phyloP scores from a whole-genome alignment of 2,888 invertebrate species.

The Drosophila niveifrons region DNA sequence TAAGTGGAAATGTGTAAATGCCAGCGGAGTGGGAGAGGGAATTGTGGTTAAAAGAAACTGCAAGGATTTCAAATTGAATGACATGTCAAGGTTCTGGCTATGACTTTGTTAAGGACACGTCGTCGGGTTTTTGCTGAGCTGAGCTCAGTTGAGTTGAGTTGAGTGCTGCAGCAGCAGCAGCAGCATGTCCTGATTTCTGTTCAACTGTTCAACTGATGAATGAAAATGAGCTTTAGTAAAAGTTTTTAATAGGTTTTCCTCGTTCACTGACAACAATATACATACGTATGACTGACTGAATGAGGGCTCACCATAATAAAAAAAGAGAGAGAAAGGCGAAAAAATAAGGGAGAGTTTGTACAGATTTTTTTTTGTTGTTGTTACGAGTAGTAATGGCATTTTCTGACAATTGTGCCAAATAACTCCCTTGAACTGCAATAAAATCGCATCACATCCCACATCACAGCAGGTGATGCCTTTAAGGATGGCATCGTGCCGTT shows the following conservation, averaged over 20 bases:
- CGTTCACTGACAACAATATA: slow-evolving; percentile 13
- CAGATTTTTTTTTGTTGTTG: slow-evolving; percentile 26
- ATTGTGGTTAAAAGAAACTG: slow-evolving; percentile 40
- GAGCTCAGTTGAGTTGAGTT: slow-evolving; percentile 23
- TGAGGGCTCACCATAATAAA: slow-evolving; percentile 16
- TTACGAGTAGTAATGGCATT: slow-evolving; percentile 24
- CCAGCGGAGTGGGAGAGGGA: neutral
- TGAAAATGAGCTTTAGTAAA: slow-evolving; percentile 42
- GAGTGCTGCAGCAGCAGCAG: slow-evolving; percentile 6
- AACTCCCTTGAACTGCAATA: slow-evolving; percentile 27
- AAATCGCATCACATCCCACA: slow-evolving; percentile 8
- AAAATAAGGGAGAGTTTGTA: slow-evolving; percentile 11
- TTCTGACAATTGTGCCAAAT: slow-evolving; percentile 28
- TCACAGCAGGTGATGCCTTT: slow-evolving; percentile 10
- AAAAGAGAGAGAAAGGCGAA: neutral
- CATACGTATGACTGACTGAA: slow-evolving; percentile 5
- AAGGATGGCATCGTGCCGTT: neutral
- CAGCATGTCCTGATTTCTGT: slow-evolving; percentile 44
- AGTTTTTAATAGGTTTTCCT: slow-evolving; percentile 39
- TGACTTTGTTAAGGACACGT: slow-evolving; percentile 62
- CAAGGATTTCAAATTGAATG: slow-evolving; percentile 61
- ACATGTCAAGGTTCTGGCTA: slow-evolving; percentile 72
- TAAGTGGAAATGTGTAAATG: slow-evolving; percentile 51
- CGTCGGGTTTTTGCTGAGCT: slow-evolving; percentile 25
- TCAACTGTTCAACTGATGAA: slow-evolving; percentile 27